Base-by-base conservation (phyloP, 2,113 vertebrate species). In the Odocoileus hemionus region DNA sequence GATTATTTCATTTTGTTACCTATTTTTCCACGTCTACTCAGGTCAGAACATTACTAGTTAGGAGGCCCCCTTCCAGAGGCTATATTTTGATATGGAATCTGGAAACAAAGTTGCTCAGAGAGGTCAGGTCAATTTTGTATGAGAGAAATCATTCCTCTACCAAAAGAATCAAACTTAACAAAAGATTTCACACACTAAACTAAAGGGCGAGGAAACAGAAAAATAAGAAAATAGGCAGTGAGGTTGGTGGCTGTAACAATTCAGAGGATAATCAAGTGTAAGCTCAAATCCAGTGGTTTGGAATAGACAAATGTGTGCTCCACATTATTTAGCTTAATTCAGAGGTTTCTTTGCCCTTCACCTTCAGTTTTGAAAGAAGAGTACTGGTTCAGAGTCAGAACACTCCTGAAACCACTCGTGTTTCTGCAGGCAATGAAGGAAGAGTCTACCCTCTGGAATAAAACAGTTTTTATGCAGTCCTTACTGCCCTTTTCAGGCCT, bases 121-220 rank as follows among this genome's bases (percentile, higher is more conserved):
- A 57, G 25, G 19, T 45, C 86, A 91, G 17, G 33, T 83, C 60
- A 82, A 78, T 86, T 94, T 92, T 70, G 12, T 90, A 36, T 21
- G 36, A 92, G 50, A 11, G 6, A 45, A 90, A 90, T 47, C n/a
- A 93, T 67, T 61, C 86, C 6, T 52, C 39, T 86, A 89, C 60
- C 67, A 93, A 55, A 74, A 8, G 39, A 96, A 96, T 82, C 14
- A 94, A 95, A 96, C 12, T 95, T 79, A 90, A 83, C 58, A 82
- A 91, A 94, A 43, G 6, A 96, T 93, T 94, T 93, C 60, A 54
- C 85, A 57, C n/a, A 89, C 79, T 82, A 26, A 86, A 92, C 7
- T 39, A 45, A 96, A 83, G 54, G 58, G 21, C 6, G 6, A 64
- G 30, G 10, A 96, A 88, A 33, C 7, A 70, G 25, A 95, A 25